Evolutionary conservation across 2,113 vertebrate genomes (phyloP).

Genomic region (Rhagologus leucostigma): DNA sequence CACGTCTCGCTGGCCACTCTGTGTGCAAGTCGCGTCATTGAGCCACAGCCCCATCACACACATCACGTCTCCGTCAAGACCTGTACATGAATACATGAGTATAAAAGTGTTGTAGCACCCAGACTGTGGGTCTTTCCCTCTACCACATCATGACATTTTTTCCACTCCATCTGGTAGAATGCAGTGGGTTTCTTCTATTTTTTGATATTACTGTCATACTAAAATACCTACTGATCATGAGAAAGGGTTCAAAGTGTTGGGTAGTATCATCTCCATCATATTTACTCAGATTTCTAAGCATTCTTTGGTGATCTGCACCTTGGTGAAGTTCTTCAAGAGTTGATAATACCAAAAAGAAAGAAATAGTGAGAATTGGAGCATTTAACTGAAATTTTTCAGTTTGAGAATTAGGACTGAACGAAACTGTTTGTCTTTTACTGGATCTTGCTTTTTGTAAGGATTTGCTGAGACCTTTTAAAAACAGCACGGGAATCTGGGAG

Average conservation of each 20-base stretch:
- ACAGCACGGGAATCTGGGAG: background rate
- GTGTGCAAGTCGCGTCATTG: accelerated
- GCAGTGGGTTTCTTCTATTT: background rate
- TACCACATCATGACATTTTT: background rate
- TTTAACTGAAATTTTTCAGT: background rate
- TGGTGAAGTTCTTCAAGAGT: background rate
- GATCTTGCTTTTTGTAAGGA: background rate
- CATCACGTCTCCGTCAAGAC: background rate
- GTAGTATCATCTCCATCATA: background rate
- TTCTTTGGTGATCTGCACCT: background rate
- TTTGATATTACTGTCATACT: background rate
- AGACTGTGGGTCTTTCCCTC: background rate
- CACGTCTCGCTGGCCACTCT: background rate
- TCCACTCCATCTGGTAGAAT: background rate
- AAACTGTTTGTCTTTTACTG: background rate
- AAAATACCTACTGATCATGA: background rate
- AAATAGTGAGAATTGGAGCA: background rate
- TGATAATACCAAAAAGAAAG: background rate
- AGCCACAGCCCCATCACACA: background rate
- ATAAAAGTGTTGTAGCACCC: background rate
- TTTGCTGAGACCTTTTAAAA: background rate
- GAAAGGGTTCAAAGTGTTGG: background rate
- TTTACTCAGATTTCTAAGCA: background rate
- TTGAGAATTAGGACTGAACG: background rate
- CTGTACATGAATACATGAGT: background rate